Evolutionary conservation across 2,113 vertebrate species (phyloP), one percentile per base, ranked within the genome.

Genomic region (Hiodon alosoides): DNA sequence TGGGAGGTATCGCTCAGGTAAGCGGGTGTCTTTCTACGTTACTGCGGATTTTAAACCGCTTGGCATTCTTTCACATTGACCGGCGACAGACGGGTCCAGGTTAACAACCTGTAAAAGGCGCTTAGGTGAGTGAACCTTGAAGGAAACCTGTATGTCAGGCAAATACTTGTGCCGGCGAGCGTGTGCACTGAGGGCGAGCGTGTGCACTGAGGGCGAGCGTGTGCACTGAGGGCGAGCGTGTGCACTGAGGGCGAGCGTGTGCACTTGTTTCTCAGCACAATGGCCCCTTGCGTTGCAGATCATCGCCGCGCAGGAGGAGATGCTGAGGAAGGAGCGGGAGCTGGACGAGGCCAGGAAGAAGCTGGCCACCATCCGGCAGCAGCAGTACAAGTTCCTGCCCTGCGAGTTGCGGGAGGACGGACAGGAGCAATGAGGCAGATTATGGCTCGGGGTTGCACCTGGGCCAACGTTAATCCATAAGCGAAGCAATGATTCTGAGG

Each of bases 331-430:
- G 81, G 97, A 98, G 73, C 84, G 93, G 60, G 97, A 99, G 87
- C 90, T 99, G 82, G 94, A 96, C 5, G 96, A 98, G 74, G 97
- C 97, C 0, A 88, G 96, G 76, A 98, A 94, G 89, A 98, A 90
- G 90, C 90, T 99, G 82, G 96, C 96, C 1, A 94, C 91, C 88
- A 99, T 99, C 87, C 84, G 97, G 67, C 94, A 99, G 89, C 97
- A 99, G 79, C 97, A 99, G 89, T 97, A 99, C 86, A 98, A 98
- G 87, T 98, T 99, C 87, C 91, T 98, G 52, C 97, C 97, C 3
- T 91, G 95, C 0, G 97, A 99, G 90, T 92, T 99, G 83, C 89
- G 94, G 79, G 94, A 98, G 0, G 95, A 98, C 75, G 84, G 87
- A 31, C 86, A 91, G 68, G 89, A 93, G 4, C 89, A 91, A 83